Evolutionary conservation across 2,113 vertebrate species (phyloP).

Genomic region (Chaetorhynchus papuensis): DNA sequence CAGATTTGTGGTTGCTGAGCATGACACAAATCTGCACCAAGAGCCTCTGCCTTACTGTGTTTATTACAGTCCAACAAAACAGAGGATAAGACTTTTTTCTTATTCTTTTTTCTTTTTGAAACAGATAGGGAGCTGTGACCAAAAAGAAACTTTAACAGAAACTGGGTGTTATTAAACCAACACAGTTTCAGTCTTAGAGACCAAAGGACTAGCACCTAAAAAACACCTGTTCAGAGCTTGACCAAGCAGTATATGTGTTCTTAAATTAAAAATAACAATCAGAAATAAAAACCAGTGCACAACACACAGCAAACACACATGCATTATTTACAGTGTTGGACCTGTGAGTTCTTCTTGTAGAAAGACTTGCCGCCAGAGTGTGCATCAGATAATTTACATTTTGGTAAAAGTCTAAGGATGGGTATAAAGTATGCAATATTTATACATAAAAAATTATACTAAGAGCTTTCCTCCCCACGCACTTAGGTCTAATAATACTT

Average conservation of each 20-base stretch:
- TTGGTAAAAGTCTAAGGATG: background rate
- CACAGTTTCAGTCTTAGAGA: background rate
- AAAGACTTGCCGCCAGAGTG: background rate
- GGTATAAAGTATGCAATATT: slow-evolving; percentile 19
- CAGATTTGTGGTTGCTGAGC: background rate
- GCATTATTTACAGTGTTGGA: background rate
- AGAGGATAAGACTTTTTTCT: background rate
- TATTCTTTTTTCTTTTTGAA: background rate
- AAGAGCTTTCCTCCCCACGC: background rate
- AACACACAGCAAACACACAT: background rate
- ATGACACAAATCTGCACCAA: background rate
- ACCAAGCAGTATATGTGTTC: background rate
- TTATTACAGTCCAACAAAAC: background rate
- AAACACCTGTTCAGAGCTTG: background rate
- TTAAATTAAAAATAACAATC: background rate
- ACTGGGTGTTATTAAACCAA: background rate
- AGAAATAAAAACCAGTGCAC: background rate
- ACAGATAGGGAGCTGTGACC: background rate
- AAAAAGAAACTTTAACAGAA: background rate
- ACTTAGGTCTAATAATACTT: background rate
- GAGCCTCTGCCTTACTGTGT: background rate
- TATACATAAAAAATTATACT: background rate
- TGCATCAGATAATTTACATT: background rate
- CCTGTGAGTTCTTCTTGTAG: background rate
- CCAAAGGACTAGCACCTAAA: background rate